Percentiles rank a stretch among this genome's conserved stretches.
Conservation (phyloP, 2,113 vertebrate species). For the Oryzias celebensis region DNA sequence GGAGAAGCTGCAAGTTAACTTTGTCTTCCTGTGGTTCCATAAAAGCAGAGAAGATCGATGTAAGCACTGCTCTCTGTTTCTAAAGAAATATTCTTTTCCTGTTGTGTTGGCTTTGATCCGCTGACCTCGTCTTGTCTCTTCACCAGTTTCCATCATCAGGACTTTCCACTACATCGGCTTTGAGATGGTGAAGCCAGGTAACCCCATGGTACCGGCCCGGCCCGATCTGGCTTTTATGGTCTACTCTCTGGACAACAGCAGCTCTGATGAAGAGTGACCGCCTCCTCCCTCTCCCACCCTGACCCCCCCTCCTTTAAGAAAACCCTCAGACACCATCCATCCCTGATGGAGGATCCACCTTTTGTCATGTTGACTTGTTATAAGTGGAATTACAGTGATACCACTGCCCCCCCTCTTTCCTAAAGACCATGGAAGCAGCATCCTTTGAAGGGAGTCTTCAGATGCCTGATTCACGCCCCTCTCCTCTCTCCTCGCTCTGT, state of each 20-base stretch:
- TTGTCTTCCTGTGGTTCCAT: conserved; percentile 94
- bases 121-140: conserved; percentile 15
- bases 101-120: neutral
- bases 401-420: neutral
- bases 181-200: conserved; percentile 92
- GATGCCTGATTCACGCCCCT: conserved; percentile 11
- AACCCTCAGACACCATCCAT: neutral
- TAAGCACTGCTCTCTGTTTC: conserved; percentile 65
- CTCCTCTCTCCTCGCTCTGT: neutral
- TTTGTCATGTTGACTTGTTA: conserved; percentile 20
- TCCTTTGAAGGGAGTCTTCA: conserved; percentile 29
- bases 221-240: conserved; percentile 95
- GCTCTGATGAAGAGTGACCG: conserved; percentile 89
- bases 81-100: neutral
- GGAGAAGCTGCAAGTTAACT: conserved; percentile 94
- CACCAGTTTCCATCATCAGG: conserved; percentile 89
- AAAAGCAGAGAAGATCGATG: conserved; percentile 94
- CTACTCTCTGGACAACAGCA: conserved; percentile 92
- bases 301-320: too few species aligned
- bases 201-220: conserved; percentile 86
- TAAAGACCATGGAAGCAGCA: conserved; percentile 1
- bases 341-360: conserved; percentile 16
- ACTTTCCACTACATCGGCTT: conserved; percentile 98
- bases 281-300: neutral
- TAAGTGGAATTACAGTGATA: conserved; percentile 7